These are phyloP conservation scores for Holothuria glaberrima DNA, from an alignment of 35 echinoderm and acorn worm genomes.

Conservation along the genomic window DNA sequence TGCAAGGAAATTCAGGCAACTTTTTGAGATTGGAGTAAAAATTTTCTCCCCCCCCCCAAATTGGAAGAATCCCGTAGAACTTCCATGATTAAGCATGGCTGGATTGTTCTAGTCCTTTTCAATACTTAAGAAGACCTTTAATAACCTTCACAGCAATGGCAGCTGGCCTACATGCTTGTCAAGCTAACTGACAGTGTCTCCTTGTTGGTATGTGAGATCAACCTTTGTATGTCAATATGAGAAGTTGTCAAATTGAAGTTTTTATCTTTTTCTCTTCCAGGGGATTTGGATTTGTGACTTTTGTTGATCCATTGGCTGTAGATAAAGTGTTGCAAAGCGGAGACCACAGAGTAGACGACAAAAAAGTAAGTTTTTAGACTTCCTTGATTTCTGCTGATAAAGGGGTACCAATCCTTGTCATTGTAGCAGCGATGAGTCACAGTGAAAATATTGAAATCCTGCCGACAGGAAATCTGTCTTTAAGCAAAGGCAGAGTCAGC, in stretches of 20 bases:
- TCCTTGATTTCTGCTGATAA: slow-evolving; percentile 20
- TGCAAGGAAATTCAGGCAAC: too few species aligned
- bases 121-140: neutral
- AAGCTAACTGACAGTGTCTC: neutral
- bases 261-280: slow-evolving; percentile 61
- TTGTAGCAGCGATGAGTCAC: neutral
- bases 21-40: too few species aligned
- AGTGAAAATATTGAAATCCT: too few species aligned
- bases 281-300: slow-evolving; percentile 99
- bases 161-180: neutral
- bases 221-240: slow-evolving; percentile 3
- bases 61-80: too few species aligned
- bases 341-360: slow-evolving; percentile 93
- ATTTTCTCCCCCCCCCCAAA: too few species aligned
- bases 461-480: too few species aligned
- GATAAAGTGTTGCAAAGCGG: slow-evolving; percentile 94
- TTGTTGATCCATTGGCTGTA: slow-evolving; percentile 84
- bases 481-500: too few species aligned
- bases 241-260: neutral
- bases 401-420: neutral
- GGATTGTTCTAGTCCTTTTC: neutral
- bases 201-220: neutral
- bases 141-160: neutral
- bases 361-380: slow-evolving; percentile 89
- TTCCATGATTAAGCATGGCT: neutral